Conservation (phyloP, 1,140 invertebrate genomes). For the Ceratitis capitata region DNA sequence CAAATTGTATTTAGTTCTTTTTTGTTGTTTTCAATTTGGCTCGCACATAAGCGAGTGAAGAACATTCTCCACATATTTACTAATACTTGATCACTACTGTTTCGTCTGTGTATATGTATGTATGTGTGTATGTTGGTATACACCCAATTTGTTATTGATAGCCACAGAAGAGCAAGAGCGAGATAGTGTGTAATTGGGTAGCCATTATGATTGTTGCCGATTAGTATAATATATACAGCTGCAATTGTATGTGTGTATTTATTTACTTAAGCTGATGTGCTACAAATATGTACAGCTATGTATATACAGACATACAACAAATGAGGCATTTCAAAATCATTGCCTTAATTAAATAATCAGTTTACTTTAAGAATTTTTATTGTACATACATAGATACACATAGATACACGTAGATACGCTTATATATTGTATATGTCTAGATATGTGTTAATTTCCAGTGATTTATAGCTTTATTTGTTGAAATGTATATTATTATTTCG, state of each 20-base stretch:
- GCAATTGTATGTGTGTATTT: not conserved
- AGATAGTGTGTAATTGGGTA: conserved; percentile 8
- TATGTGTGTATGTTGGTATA: not conserved
- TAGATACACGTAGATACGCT: no score
- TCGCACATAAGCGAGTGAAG: not conserved
- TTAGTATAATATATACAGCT: not conserved
- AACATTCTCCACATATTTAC: not conserved
- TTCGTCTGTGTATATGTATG: no score
- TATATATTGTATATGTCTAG: not conserved
- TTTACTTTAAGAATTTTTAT: conserved; percentile 18
- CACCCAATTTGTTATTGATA: not conserved
- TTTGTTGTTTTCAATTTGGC: not conserved
- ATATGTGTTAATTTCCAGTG: not conserved
- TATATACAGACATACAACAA: not conserved
- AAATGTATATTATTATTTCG: not conserved
- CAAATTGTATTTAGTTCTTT: not conserved
- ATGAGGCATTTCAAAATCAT: conserved; percentile 21
- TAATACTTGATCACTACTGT: not conserved
- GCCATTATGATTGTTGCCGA: not conserved
- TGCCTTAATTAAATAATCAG: conserved; percentile 24
- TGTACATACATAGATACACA: no score
- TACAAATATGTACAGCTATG: not conserved
- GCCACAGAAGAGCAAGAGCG: not conserved
- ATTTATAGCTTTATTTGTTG: conserved; percentile 24
- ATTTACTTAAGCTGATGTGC: not conserved